A percentile compares a stretch with the other conserved stretches of the same genome.
These are phyloP conservation scores for Murina feae DNA, from an alignment of 2,113 vertebrate genomes.

Conservation along the genomic window DNA sequence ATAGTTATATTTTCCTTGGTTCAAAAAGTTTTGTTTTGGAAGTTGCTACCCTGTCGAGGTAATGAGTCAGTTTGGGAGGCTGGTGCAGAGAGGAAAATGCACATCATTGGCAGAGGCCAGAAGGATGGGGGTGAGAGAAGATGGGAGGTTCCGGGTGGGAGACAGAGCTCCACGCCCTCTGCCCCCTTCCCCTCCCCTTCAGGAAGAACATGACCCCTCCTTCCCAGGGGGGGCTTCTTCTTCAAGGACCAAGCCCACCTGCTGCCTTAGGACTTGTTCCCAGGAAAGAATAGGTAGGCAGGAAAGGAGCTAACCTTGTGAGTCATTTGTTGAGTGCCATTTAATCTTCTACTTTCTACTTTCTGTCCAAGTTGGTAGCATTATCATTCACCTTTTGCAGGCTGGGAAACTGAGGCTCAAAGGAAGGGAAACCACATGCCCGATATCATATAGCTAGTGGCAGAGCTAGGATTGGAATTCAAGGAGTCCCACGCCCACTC, in stretches of 20 bases:
- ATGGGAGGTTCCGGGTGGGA: conserved; percentile 65
- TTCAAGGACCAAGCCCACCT: neutral
- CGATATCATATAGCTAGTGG: neutral
- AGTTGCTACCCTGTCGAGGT: conserved; percentile 78
- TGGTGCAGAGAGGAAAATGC: conserved; percentile 70
- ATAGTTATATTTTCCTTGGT: conserved; percentile 78
- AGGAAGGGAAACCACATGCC: neutral
- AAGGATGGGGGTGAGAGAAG: conserved; percentile 55
- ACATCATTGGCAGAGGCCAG: conserved; percentile 66
- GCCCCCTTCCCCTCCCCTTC: neutral
- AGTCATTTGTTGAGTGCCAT: neutral
- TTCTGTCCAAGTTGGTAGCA: neutral
- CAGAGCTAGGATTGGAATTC: neutral
- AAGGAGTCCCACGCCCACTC: neutral
- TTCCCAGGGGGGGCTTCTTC: neutral
- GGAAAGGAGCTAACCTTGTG: neutral
- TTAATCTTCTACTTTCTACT: neutral
- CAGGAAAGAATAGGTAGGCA: neutral
- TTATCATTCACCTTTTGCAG: neutral
- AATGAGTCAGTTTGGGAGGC: conserved; percentile 76
- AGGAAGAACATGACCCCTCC: neutral
- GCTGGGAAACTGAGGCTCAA: neutral
- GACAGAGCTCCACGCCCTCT: conserved; percentile 48
- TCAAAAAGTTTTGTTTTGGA: conserved; percentile 79
- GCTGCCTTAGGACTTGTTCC: neutral